Evolutionary conservation across 2,113 vertebrate species (phyloP), one percentile per base, ranked within the genome.

Genomic region (Cyanocitta stelleri): DNA sequence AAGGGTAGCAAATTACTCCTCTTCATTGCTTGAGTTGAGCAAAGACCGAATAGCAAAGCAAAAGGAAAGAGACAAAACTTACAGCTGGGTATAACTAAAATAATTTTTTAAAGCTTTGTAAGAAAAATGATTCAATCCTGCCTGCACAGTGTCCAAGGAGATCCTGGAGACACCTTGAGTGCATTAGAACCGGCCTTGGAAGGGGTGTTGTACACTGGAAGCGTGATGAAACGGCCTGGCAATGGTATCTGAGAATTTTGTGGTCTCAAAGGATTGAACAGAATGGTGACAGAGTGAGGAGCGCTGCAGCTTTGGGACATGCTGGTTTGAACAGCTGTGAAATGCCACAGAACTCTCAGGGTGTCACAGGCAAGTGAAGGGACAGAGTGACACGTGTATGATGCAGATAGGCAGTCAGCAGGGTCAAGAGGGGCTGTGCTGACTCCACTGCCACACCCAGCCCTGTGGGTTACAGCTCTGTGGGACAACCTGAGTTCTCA

Each of bases 311-410:
- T 68, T 39, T 27, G 30, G 51, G 54, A 52, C 10, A 22, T 1
- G 7, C 8, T 49, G 29, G 5, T 33, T 67, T 72, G n/a, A 59
- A 54, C 0, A 43, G 23, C 3, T 33, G 17, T 2, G 51, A 52
- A 66, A 33, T 4, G 37, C 17, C 56, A 44, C 32, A 32, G 58
- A 59, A 39, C 12, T 24, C 0, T 3, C 10, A 5, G 10, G 13
- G 10, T 1, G 0, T 13, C 39, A 33, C 0, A 0, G 8, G 35
- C 17, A 49, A 33, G 16, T 11, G 33, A 59, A 13, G 13, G 41
- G 16, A 43, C 35, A 48, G 44, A 4, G 18, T 2, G 30, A 48
- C 13, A 43, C 21, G 54, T 6, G 6, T 4, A 3, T 2, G 22
- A 13, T 1, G 10, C 22, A 49, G 22, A 6, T 44, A 59, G 1